These are phyloP conservation scores for Procambarus virginalis DNA, from an alignment of 1,140 invertebrate genomes.

Conservation along the genomic window DNA sequence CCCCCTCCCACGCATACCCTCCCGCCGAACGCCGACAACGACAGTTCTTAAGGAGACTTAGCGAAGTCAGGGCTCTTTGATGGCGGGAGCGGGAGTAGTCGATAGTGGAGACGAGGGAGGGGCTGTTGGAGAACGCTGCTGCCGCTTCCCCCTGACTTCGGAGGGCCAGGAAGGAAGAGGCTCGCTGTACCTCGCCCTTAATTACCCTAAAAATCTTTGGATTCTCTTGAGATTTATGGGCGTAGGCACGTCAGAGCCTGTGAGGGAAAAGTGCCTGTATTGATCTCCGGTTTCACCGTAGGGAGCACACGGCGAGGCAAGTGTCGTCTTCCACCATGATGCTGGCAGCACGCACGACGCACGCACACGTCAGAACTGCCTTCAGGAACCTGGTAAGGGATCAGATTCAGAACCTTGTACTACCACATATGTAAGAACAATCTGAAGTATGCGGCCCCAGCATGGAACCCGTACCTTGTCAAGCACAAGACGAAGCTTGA, in stretches of 20 bases:
- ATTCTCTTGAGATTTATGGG: neutral
- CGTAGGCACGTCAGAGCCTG: neutral
- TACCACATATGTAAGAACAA: too few relatives aligned
- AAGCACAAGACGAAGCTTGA: too few relatives aligned
- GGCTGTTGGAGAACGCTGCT: neutral
- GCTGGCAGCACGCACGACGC: neutral
- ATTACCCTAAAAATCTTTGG: neutral
- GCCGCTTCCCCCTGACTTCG: too few relatives aligned
- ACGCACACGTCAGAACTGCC: neutral
- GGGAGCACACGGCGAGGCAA: too few relatives aligned
- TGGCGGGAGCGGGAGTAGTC: neutral
- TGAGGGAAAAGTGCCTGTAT: conserved; percentile 13
- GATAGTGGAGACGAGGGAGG: neutral
- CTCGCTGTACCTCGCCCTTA: neutral
- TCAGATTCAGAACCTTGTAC: too few relatives aligned
- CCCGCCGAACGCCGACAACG: neutral
- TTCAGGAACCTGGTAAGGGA: too few relatives aligned
- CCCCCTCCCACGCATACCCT: neutral
- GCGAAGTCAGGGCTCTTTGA: neutral
- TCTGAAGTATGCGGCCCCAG: too few relatives aligned
- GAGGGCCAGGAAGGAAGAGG: neutral
- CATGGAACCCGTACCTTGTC: too few relatives aligned
- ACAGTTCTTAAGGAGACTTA: conserved; percentile 1
- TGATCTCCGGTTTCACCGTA: conserved; percentile 4
- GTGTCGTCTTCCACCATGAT: too few relatives aligned